phyloP scores from a whole-genome alignment of 2,888 invertebrate genomes.

The Mesorhabditis spiculigera region DNA sequence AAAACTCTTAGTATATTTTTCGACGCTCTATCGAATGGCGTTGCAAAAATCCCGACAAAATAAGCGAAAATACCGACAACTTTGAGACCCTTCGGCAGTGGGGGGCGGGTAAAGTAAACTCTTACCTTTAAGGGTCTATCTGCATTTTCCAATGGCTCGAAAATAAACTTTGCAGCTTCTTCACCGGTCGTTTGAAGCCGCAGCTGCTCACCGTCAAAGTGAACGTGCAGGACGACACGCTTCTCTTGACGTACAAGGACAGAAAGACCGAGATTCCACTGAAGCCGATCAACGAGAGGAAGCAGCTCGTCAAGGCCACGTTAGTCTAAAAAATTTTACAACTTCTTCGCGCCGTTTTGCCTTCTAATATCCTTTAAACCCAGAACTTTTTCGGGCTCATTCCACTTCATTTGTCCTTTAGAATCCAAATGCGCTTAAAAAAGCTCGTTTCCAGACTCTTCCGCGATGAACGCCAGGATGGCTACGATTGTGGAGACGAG shows the following conservation, averaged over 20 bases:
- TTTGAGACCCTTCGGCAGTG: too few relatives aligned
- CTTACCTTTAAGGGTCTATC: not conserved
- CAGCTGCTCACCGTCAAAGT: constrained; percentile 19
- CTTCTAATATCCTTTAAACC: not conserved
- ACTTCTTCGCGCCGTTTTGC: constrained; percentile 6
- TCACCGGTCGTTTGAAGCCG: constrained; percentile 31
- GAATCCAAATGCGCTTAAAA: not conserved
- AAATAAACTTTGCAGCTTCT: constrained; percentile 18
- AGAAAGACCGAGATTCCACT: constrained; percentile 15
- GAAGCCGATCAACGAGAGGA: constrained; percentile 18
- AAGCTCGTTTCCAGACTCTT: constrained; percentile 21
- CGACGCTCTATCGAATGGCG: too few relatives aligned
- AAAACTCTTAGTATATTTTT: too few relatives aligned
- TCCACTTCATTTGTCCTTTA: too few relatives aligned
- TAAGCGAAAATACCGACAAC: too few relatives aligned
- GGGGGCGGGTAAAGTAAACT: too few relatives aligned
- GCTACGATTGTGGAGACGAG: constrained; percentile 35
- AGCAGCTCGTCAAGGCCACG: constrained; percentile 21
- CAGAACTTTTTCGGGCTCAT: constrained; percentile 7
- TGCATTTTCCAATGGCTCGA: not conserved
- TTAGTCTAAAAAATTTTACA: constrained; percentile 14
- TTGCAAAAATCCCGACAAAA: too few relatives aligned
- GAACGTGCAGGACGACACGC: constrained; percentile 16
- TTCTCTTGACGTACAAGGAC: constrained; percentile 13
- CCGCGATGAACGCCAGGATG: constrained; percentile 27